Conservation (phyloP, 2,797 vertebrate genomes). For the Austrolebias charrua region DNA sequence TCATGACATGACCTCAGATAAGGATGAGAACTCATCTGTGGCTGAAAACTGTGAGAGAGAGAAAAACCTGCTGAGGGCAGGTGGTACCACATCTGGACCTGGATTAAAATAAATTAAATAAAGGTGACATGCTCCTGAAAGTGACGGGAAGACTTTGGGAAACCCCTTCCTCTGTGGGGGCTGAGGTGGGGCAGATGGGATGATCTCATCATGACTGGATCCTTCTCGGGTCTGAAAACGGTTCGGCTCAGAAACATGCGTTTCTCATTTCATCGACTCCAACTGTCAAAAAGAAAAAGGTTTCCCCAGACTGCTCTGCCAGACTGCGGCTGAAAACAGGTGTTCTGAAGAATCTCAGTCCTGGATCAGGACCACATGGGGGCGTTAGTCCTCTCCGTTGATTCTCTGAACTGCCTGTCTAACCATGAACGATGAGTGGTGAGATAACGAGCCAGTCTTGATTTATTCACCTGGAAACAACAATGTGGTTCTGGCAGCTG, state of each 20-base stretch:
- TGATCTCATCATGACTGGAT: constrained; percentile 26
- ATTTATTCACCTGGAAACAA: constrained; percentile 28
- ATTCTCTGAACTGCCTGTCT: constrained; percentile 1
- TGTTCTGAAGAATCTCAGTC: constrained; percentile 8
- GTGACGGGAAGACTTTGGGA: neutral
- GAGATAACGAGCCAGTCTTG: constrained; percentile 23
- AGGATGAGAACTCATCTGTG: too few species aligned
- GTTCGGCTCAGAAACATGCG: constrained; percentile 28
- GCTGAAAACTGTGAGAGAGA: too few species aligned
- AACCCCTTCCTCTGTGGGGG: neutral
- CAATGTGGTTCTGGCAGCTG: constrained; percentile 28
- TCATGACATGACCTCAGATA: too few species aligned
- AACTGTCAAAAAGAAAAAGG: constrained; percentile 2
- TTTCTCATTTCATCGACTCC: constrained; percentile 30
- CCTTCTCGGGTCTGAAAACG: constrained; percentile 28
- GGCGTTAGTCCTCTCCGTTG: constrained; percentile 53
- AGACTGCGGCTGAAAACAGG: constrained; percentile 12
- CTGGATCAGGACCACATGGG: constrained; percentile 50
- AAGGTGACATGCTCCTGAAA: neutral
- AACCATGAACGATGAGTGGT: constrained; percentile 6
- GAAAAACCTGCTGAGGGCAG: neutral
- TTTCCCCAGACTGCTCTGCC: constrained; percentile 9
- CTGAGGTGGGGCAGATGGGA: constrained; percentile 18
- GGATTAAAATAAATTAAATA: neutral
- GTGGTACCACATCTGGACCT: neutral